These are phyloP conservation scores for human (Homo sapiens) DNA, from an alignment of 2,113 vertebrate genomes.

Conservation along the genomic window GRCh38 chr12:869501-870000, in stretches of 20 bases:
- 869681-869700: slow-evolving; percentile 48
- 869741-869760: slow-evolving; percentile 44
- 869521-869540: neutral
- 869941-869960: neutral
- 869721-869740: neutral
- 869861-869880: neutral
- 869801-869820: neutral
- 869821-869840: slow-evolving; percentile 23
- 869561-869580: neutral
- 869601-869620: slow-evolving; percentile 19
- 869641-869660: slow-evolving; percentile 28
- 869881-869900: neutral
- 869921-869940: neutral
- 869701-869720: neutral
- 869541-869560: neutral
- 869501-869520: neutral
- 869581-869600: slow-evolving; percentile 19
- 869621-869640: too few relatives aligned
- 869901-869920: slow-evolving; percentile 34
- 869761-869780: slow-evolving; percentile 32
- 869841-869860: slow-evolving; percentile 7
- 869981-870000: neutral
- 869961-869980: slow-evolving; percentile 27
- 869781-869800: neutral
- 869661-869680: slow-evolving; percentile 36